These are phyloP conservation scores for Hippolais icterina DNA, from an alignment of 2,113 vertebrate genomes.

Conservation along the genomic window DNA sequence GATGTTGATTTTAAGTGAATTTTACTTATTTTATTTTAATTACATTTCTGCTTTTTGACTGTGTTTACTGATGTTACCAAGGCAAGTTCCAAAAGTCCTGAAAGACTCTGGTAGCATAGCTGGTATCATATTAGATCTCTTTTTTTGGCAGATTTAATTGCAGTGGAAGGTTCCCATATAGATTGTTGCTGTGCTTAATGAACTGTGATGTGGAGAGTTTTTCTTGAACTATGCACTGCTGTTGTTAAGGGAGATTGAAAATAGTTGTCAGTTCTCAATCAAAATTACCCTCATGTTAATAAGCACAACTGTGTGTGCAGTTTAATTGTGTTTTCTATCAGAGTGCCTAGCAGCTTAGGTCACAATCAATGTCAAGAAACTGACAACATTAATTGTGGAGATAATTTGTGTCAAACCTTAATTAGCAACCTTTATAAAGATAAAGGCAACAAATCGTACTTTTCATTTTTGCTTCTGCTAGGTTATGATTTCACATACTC, in stretches of 20 bases:
- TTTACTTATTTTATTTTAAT: not conserved
- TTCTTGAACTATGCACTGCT: conserved; percentile 23
- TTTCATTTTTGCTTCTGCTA: not conserved
- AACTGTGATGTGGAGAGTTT: conserved; percentile 20
- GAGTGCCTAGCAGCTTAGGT: conserved; percentile 13
- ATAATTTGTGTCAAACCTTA: conserved; percentile 7
- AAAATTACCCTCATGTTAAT: conserved; percentile 53
- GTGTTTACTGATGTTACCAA: not conserved
- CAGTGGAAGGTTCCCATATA: conserved; percentile 16
- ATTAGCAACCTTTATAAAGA: conserved; percentile 24
- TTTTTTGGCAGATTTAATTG: conserved; percentile 37
- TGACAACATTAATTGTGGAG: not conserved
- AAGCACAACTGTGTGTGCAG: not conserved
- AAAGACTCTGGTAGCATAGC: not conserved
- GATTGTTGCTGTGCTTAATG: conserved; percentile 54
- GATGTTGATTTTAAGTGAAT: not conserved
- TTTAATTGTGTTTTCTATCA: conserved; percentile 38
- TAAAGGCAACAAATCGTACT: not conserved
- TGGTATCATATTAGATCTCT: conserved; percentile 26
- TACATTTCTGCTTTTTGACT: not conserved
- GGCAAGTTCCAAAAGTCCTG: not conserved
- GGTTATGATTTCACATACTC: not conserved
- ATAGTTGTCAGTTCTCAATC: conserved; percentile 43
- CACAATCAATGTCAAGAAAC: conserved; percentile 14
- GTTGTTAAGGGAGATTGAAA: conserved; percentile 51